These are phyloP conservation scores for Pristionchus mayeri DNA, from an alignment of 2,888 invertebrate species.

Conservation along the genomic window DNA sequence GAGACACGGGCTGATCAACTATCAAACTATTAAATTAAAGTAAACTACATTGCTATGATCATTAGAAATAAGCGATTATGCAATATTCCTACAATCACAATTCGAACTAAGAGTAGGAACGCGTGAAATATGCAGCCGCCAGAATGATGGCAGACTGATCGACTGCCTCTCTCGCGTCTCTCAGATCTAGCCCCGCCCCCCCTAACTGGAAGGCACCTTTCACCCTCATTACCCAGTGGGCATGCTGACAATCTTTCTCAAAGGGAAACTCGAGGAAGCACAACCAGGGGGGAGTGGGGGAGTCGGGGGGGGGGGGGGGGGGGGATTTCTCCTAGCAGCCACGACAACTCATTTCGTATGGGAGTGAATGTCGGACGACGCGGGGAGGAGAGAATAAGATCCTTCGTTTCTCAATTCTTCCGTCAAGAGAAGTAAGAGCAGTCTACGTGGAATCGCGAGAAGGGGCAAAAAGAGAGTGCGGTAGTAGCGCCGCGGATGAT, in stretches of 20 bases:
- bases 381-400: not conserved
- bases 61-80: too few relatives aligned
- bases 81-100: not conserved
- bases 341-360: constrained; percentile 17
- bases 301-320: too few relatives aligned
- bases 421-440: not conserved
- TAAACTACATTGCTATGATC: too few relatives aligned
- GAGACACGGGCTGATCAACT: too few relatives aligned
- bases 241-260: not conserved
- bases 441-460: constrained; percentile 10
- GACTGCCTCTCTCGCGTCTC: not conserved
- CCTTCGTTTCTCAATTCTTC: not conserved
- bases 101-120: not conserved
- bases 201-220: not conserved
- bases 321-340: constrained; percentile 11
- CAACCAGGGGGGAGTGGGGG: too few relatives aligned
- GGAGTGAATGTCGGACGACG: constrained; percentile 8
- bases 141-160: not conserved
- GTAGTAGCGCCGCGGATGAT: not conserved
- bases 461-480: not conserved
- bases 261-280: not conserved
- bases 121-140: not conserved
- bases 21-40: too few relatives aligned
- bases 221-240: not conserved
- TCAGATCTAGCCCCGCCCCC: not conserved